Evolutionary conservation across 2,888 invertebrate genomes (phyloP).

Genomic region (Phorcus lineatus): DNA sequence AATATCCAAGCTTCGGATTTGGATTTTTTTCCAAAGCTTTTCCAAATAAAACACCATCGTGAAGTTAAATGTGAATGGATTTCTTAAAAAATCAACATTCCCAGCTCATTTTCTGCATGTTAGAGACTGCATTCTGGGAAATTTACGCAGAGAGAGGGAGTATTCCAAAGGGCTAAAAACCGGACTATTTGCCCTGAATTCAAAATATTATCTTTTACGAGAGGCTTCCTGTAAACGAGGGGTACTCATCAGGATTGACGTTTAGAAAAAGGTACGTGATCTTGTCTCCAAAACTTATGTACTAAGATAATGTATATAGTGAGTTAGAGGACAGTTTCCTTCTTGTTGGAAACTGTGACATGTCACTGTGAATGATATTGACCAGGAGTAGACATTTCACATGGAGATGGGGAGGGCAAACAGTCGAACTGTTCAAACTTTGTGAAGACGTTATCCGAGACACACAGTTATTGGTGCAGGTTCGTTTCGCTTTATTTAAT

Average conservation of each 20-base stretch:
- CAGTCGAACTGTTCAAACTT: neutral
- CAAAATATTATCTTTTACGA: neutral
- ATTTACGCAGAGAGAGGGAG: neutral
- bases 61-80: conserved; percentile 13
- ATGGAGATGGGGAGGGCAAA: neutral
- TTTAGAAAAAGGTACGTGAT: no score
- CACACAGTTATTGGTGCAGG: no score
- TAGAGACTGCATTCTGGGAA: neutral
- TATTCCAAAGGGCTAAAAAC: neutral
- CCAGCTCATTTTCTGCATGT: neutral
- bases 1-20: neutral
- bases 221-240: neutral
- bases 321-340: no score
- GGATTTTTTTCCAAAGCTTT: neutral
- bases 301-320: no score
- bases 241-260: no score
- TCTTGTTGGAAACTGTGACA: no score
- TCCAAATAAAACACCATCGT: neutral
- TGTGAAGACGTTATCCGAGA: no score
- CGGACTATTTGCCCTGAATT: neutral
- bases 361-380: no score
- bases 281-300: no score
- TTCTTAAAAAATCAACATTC: neutral
- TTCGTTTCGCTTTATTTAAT: no score
- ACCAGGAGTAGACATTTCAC: neutral